Evolutionary conservation across 2,888 invertebrate genomes (phyloP).

Genomic region (Rhagonycha lutea): DNA sequence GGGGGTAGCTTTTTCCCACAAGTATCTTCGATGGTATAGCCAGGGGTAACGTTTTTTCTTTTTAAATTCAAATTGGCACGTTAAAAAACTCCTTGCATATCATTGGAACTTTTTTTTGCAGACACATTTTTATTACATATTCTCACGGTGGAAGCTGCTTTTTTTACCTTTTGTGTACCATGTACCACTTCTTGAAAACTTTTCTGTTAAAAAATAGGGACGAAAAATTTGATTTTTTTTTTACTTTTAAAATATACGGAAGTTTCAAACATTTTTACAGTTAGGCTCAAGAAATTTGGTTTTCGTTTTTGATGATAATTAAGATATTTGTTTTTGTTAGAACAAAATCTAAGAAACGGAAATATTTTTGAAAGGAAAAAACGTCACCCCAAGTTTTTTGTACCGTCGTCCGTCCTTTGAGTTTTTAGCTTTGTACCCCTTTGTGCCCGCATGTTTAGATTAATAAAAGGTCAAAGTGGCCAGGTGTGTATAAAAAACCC

Average conservation of each 20-base stretch:
- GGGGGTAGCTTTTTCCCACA: constrained; percentile 47
- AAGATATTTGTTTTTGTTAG: background rate
- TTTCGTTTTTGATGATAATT: background rate
- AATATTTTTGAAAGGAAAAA: constrained; percentile 46
- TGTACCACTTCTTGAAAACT: background rate
- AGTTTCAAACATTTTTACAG: background rate
- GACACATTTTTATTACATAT: constrained; percentile 36
- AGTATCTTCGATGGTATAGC: constrained; percentile 32
- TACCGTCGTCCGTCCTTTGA: constrained; percentile 16
- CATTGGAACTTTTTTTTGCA: constrained; percentile 36
- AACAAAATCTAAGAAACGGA: constrained; percentile 32
- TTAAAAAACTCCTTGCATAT: constrained; percentile 44
- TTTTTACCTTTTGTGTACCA: constrained; percentile 23
- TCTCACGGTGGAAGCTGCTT: constrained; percentile 44
- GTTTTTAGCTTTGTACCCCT: constrained; percentile 40
- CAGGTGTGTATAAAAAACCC: constrained; percentile 52
- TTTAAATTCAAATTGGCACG: constrained; percentile 41
- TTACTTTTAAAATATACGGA: background rate
- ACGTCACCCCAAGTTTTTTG: constrained; percentile 40
- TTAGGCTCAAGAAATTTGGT: background rate
- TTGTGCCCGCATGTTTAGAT: constrained; percentile 50
- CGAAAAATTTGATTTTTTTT: background rate
- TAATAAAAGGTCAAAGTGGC: constrained; percentile 47
- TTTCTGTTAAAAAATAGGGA: background rate
- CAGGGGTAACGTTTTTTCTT: constrained; percentile 41